Evolutionary conservation across 1,140 invertebrate species (phyloP).

Genomic region (Cotesia typhae): DNA sequence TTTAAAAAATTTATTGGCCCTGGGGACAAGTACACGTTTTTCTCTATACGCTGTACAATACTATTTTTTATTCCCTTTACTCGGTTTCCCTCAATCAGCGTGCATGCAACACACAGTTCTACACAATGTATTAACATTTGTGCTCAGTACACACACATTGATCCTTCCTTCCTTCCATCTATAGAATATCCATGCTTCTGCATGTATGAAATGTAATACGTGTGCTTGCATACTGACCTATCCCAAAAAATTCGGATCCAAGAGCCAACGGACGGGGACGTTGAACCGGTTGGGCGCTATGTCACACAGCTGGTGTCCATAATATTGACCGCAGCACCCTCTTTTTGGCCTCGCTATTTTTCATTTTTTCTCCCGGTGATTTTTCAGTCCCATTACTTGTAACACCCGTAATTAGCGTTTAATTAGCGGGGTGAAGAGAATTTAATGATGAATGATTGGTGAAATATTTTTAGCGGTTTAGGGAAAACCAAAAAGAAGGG

Average conservation of each 20-base stretch:
- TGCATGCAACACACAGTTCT: neutral
- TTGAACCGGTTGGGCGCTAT: conserved; percentile 18
- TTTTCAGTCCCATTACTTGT: conserved; percentile 13
- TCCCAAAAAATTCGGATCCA: conserved; percentile 18
- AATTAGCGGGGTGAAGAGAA: too few relatives aligned
- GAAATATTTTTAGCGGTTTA: too few relatives aligned
- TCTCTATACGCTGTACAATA: neutral
- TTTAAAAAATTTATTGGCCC: conserved; percentile 17
- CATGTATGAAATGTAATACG: neutral
- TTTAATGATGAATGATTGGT: too few relatives aligned
- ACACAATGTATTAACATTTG: neutral
- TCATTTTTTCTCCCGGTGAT: conserved; percentile 15
- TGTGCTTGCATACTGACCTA: conserved; percentile 32
- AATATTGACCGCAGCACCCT: conserved; percentile 26
- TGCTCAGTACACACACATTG: neutral
- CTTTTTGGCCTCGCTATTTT: neutral
- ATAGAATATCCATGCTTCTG: too few relatives aligned
- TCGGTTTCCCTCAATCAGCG: too few relatives aligned
- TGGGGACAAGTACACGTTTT: conserved; percentile 4
- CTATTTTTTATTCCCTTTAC: neutral
- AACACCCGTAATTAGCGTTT: neutral
- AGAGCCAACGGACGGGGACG: neutral
- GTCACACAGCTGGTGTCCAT: conserved; percentile 26
- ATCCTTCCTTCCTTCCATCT: conserved; percentile 4
- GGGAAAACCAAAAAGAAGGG: neutral